Conservation (phyloP, 2,888 invertebrate species). For the Apodemia hepburni region DNA sequence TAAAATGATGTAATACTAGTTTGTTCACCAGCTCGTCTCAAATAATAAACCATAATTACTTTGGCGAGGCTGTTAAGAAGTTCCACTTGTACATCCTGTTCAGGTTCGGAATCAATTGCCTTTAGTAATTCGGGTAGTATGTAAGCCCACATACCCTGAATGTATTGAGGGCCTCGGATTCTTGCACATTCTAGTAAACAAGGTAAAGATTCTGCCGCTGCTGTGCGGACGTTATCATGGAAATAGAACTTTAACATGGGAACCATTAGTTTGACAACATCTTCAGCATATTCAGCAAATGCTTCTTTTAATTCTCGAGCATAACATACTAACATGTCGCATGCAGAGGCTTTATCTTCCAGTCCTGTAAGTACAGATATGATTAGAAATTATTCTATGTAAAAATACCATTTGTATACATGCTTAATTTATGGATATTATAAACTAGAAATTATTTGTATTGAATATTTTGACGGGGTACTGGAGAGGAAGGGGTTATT, state of each 20-base stretch:
- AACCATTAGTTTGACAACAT: constrained; percentile 91
- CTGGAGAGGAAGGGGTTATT: too few species aligned
- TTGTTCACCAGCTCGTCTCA: too few species aligned
- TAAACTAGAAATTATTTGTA: too few species aligned
- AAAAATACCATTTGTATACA: too few species aligned
- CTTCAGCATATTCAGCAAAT: constrained; percentile 76
- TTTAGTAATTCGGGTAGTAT: constrained; percentile 93
- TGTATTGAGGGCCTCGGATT: constrained; percentile 86
- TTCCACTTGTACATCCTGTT: constrained; percentile 92
- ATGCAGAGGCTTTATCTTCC: constrained; percentile 97
- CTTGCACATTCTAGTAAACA: constrained; percentile 93
- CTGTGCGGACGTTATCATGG: constrained; percentile 95
- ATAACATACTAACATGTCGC: constrained; percentile 97
- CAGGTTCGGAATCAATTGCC: constrained; percentile 94
- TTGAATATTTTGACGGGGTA: too few species aligned
- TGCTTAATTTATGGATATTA: too few species aligned
- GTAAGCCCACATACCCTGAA: constrained; percentile 90
- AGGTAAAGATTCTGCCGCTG: constrained; percentile 95
- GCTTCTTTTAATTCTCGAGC: constrained; percentile 95
- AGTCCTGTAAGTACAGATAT: constrained; percentile 77
- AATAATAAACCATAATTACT: constrained; percentile 46
- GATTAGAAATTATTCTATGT: too few species aligned
- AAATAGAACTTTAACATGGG: constrained; percentile 96
- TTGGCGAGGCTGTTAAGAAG: constrained; percentile 90
- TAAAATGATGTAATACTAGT: too few species aligned